Evolutionary conservation across 2,113 vertebrate genomes (phyloP).

Genomic region (Nibea albiflora): DNA sequence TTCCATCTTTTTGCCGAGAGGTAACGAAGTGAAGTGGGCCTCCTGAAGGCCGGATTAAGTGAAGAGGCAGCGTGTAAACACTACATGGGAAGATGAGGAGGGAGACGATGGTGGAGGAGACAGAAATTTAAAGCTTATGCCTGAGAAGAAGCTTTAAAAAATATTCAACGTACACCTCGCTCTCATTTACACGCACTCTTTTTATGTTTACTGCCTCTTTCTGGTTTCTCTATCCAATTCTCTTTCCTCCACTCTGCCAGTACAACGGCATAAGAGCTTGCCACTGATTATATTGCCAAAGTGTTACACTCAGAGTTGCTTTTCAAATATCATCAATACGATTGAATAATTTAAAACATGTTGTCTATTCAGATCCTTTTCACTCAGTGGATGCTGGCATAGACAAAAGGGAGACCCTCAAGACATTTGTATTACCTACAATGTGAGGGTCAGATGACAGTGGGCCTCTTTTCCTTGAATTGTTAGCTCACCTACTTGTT

Average conservation of each 20-base stretch:
- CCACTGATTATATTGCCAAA: not conserved
- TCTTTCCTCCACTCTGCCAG: not conserved
- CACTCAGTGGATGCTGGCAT: not conserved
- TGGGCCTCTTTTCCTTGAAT: not conserved
- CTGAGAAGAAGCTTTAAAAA: slow-evolving; percentile 10
- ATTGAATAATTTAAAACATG: not conserved
- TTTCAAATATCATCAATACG: not conserved
- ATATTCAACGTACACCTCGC: not conserved
- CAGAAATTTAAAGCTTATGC: slow-evolving; percentile 30
- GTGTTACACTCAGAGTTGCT: not conserved
- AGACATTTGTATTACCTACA: too few species aligned
- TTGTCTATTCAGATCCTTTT: not conserved
- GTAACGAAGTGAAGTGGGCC: slow-evolving; percentile 53
- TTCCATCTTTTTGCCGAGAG: slow-evolving; percentile 40
- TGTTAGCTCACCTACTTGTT: not conserved
- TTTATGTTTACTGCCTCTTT: not conserved
- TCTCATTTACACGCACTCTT: not conserved
- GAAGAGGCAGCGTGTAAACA: slow-evolving; percentile 63
- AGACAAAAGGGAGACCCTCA: not conserved
- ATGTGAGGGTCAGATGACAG: not conserved
- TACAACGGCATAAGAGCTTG: not conserved
- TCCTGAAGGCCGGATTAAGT: slow-evolving; percentile 66
- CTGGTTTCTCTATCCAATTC: not conserved
- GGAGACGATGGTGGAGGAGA: slow-evolving; percentile 13
- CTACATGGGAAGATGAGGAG: slow-evolving; percentile 27